Percentiles rank a stretch among this genome's conserved stretches.
Conservation (phyloP, 2,888 invertebrate genomes). For the Meganola albula region DNA sequence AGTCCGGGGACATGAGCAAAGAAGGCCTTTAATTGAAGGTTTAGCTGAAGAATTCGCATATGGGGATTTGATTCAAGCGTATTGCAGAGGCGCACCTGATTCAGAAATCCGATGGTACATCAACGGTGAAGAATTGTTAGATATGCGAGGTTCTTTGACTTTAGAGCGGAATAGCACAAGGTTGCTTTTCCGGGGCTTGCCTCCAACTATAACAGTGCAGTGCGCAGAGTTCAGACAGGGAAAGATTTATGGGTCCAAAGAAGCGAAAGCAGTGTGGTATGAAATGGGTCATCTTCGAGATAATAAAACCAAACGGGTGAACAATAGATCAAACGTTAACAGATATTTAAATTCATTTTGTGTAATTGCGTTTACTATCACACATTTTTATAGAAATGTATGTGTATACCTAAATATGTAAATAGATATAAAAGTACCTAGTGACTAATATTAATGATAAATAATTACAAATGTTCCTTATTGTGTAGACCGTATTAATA, state of each 20-base stretch:
- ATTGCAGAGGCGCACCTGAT: constrained; percentile 51
- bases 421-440: too few species aligned
- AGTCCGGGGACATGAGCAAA: constrained; percentile 48
- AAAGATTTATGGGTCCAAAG: constrained; percentile 56
- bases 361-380: too few species aligned
- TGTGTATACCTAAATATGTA: too few species aligned
- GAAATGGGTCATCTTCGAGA: constrained; percentile 21
- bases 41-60: constrained; percentile 50
- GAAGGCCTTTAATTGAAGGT: constrained; percentile 56
- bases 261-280: constrained; percentile 49
- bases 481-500: too few species aligned
- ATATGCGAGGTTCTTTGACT: constrained; percentile 42
- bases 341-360: too few species aligned
- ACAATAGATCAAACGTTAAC: constrained; percentile 26
- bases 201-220: constrained; percentile 68
- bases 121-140: constrained; percentile 50
- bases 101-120: constrained; percentile 64
- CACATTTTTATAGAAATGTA: too few species aligned
- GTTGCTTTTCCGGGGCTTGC: constrained; percentile 55
- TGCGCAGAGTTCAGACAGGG: constrained; percentile 73
- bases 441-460: too few species aligned
- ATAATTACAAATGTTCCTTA: too few species aligned
- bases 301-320: constrained; percentile 35
- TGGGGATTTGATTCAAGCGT: constrained; percentile 55
- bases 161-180: constrained; percentile 45